These are phyloP conservation scores for Uria lomvia DNA, from an alignment of 2,113 vertebrate genomes.

Conservation along the genomic window DNA sequence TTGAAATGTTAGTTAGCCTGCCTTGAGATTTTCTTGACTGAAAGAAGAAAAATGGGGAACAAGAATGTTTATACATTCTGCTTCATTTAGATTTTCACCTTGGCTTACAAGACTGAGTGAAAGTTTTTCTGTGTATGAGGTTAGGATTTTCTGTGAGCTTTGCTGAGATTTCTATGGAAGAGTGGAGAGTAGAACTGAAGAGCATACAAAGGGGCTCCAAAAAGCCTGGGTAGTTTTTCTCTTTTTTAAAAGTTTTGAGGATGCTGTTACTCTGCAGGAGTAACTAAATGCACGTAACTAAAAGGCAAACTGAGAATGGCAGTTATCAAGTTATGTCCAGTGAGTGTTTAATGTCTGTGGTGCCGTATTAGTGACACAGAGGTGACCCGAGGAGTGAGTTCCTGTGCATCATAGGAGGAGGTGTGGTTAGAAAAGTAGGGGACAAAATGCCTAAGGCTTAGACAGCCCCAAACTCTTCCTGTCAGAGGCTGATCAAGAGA, in stretches of 20 bases:
- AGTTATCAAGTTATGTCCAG: background rate
- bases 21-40: background rate
- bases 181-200: background rate
- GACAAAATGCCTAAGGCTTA: background rate
- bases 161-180: background rate
- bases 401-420: background rate
- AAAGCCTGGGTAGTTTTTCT: background rate
- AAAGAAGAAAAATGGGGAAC: background rate
- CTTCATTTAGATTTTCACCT: background rate
- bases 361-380: background rate
- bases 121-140: background rate
- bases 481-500: background rate
- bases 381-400: background rate
- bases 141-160: background rate
- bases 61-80: background rate
- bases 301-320: background rate
- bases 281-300: background rate
- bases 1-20: background rate
- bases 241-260: background rate
- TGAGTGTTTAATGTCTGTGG: background rate
- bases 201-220: background rate
- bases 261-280: background rate
- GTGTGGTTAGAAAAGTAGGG: background rate
- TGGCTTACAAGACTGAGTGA: background rate
- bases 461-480: background rate